These are phyloP conservation scores for Salminus brasiliensis DNA, from an alignment of 2,113 vertebrate genomes.

Conservation along the genomic window DNA sequence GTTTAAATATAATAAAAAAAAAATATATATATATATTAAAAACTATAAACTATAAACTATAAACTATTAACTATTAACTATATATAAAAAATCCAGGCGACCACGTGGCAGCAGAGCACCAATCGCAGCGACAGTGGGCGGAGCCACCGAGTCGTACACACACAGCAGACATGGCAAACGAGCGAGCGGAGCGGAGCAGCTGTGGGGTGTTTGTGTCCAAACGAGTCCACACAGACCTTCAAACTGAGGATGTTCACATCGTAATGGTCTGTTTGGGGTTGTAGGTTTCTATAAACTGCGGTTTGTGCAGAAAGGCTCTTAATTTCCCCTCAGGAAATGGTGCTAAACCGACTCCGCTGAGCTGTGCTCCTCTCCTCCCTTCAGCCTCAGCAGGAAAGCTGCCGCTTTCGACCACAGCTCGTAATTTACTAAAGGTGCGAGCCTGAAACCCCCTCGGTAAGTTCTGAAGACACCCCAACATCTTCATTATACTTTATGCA, in stretches of 20 bases:
- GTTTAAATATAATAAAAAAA: too few relatives aligned
- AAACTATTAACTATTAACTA: too few relatives aligned
- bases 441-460: too few relatives aligned
- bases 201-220: not conserved
- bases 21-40: too few relatives aligned
- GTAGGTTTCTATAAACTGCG: not conserved
- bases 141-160: not conserved
- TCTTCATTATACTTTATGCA: too few relatives aligned
- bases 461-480: too few relatives aligned
- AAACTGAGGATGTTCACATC: not conserved
- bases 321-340: not conserved
- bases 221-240: not conserved
- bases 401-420: too few relatives aligned
- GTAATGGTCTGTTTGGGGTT: not conserved
- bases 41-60: too few relatives aligned
- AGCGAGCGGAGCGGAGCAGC: not conserved
- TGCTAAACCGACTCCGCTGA: not conserved
- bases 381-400: not conserved
- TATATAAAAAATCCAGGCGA: too few relatives aligned
- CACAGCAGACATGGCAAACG: not conserved
- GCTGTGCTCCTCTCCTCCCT: not conserved
- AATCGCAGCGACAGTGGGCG: not conserved
- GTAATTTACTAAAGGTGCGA: too few relatives aligned
- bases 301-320: not conserved
- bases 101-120: too few relatives aligned